Evolutionary conservation across 2,113 vertebrate species (phyloP).

Genomic region (Arvicanthis niloticus): DNA sequence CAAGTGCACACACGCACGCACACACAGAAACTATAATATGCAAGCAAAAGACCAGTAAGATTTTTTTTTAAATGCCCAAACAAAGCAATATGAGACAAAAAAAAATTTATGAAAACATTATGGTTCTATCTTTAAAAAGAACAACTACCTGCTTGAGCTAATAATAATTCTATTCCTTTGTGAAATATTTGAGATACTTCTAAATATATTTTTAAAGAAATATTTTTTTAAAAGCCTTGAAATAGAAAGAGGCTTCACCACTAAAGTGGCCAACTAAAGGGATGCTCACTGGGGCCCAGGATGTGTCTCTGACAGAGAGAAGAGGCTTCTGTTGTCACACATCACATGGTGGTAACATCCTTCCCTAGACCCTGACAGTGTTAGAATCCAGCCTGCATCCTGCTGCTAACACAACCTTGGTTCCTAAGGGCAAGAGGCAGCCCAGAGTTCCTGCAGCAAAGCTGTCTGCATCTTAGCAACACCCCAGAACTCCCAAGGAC

Average conservation of each 20-base stretch:
- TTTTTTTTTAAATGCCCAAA: background rate
- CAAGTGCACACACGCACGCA: background rate
- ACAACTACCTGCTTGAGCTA: background rate
- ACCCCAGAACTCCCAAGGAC: background rate
- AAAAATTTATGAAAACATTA: background rate
- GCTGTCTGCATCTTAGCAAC: background rate
- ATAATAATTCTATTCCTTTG: background rate
- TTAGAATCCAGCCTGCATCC: background rate
- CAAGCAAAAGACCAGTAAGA: background rate
- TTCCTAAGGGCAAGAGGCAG: background rate
- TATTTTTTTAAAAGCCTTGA: conserved; percentile 6
- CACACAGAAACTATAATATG: background rate
- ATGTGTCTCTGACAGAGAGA: background rate
- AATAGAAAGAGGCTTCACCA: background rate
- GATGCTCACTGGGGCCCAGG: background rate
- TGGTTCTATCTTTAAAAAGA: background rate
- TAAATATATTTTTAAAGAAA: background rate
- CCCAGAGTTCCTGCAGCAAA: background rate
- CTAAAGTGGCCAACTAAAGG: background rate
- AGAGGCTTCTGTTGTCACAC: background rate
- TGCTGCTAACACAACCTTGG: background rate
- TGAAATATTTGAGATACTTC: background rate
- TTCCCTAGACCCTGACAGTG: background rate
- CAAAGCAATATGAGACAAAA: background rate
- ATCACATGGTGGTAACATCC: background rate